These are phyloP conservation scores for Lepidocyrtinus sp. DNA, from an alignment of 2,888 invertebrate species.

Conservation along the genomic window DNA sequence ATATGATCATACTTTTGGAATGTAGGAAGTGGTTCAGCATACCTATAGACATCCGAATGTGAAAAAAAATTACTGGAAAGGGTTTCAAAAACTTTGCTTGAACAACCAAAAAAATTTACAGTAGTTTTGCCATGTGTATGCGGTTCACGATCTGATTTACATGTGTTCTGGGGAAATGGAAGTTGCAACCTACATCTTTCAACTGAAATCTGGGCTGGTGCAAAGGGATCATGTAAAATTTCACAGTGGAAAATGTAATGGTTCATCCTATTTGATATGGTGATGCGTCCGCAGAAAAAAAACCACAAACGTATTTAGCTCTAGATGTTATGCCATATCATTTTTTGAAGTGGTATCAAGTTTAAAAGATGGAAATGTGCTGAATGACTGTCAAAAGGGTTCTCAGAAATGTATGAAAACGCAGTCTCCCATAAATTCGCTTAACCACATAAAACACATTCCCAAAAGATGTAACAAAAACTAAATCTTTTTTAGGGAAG, in stretches of 20 bases:
- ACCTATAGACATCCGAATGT: neutral
- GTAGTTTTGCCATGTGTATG: neutral
- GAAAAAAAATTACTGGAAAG: neutral
- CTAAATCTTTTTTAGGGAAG: too few relatives aligned
- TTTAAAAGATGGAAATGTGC: neutral
- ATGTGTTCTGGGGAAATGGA: neutral
- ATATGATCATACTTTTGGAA: neutral
- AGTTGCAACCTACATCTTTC: constrained; percentile 7
- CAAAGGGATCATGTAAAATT: neutral
- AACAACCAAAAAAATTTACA: constrained; percentile 5
- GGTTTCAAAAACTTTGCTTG: neutral
- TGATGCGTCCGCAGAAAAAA: neutral
- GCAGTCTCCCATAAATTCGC: constrained; percentile 9
- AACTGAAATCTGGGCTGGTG: neutral
- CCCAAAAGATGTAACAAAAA: too few relatives aligned
- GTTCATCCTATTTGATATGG: neutral
- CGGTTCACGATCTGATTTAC: neutral
- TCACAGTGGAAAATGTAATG: constrained; percentile 10
- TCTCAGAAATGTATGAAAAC: neutral
- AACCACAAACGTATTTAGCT: neutral
- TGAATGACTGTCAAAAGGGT: neutral
- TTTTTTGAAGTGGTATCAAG: neutral
- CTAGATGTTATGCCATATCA: neutral
- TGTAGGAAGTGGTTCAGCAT: too few relatives aligned
- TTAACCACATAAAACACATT: too few relatives aligned